Base-by-base conservation (phyloP, 1,140 invertebrate species). In the Drosophila grimshawi region DNA sequence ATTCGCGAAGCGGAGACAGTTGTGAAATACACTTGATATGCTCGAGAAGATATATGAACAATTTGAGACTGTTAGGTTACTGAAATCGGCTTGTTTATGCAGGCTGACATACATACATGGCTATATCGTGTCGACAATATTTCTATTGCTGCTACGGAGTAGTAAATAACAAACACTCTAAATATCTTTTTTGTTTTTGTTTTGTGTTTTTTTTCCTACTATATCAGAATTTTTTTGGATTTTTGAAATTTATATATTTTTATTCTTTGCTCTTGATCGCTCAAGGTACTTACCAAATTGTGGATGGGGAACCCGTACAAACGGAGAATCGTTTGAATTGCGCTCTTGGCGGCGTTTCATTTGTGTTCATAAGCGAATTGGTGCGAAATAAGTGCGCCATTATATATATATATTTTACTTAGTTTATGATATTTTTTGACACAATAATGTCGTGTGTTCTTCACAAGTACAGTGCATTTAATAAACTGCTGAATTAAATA, bases 351-450 rank as follows among this genome's bases (percentile, higher is more conserved):
- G 66, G 53, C 4, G 73, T 51, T 45, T 80, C 74, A 51, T 80
- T 81, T 53, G 85, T 71, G 49, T 71, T 77, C 49, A 72, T 83
- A 35, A 80, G 7, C 60, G 85, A 83, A 48, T 67, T 80, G 52
- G 85, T 78, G 60, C 85, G 78, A 85, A 73, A 88, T 52, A 90
- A 56, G 46, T 78, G 78, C 61, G 85, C 74, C 80, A 85, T 85
- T 74, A 8, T 68, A 29, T 45, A 37, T 61, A 7, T 59, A 11
- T 35, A 30, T 51, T 19, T 19, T 19, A 19, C n/a, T 53, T 27
- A 30, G 27, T 52, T 55, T 76, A 65, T 62, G 35, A 71, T 64
- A 63, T 66, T 55, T 71, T 29, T 75, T 75, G 64, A 76, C 49
- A 67, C 67, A 67, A 56, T 60, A 52, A 46, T 60, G 49, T 39